Base-by-base conservation (phyloP, 2,888 invertebrate species). In the Chrysopilus asiliformis region DNA sequence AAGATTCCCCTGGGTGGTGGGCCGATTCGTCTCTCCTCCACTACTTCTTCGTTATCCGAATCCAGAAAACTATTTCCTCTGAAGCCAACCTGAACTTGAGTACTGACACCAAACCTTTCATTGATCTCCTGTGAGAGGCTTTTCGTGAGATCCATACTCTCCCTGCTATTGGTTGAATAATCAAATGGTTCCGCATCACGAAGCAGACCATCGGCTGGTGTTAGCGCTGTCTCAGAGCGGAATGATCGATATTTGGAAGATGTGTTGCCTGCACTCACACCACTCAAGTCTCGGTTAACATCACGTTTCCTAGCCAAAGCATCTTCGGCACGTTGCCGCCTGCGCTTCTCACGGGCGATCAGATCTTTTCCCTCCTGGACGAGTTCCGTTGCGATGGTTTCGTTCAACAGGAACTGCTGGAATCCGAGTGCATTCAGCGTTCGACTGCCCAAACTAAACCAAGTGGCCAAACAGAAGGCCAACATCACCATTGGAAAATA, bases 401-500 rank as follows among this genome's bases (percentile, higher is more conserved):
- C 93, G 47, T 94, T 90, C 1, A 85, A 90, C 28, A 97, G 75
- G 58, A 97, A 98, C 67, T 98, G 97, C 59, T 97, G 94, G 61
- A 94, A 91, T 22, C 94, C 98, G 45, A 98, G 70, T 44, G 84
- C 72, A 36, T 91, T 87, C 22, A 98, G 68, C 38, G 93, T 67
- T 33, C 94, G 76, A 38, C 90, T 85, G 36, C 97, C 97, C 28
- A 97, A 66, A 50, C 87, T 87, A 56, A 91, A 86, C 69, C 90
- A 93, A 0, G 95, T 98, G 38, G 93, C 85, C 38, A 87, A 64
- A 55, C 97, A 95, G 48, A 98, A 79, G 27, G 82, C 73, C 40
- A 97, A 73, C 57, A 99, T 94, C 41, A 87, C 77, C 76, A 97
- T 95, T 1, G 98, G 98, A 63, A 99, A 94, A 66, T 98, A 99